Percentiles rank a stretch among this genome's conserved stretches.
phyloP scores from a whole-genome alignment of 2,888 invertebrate species.

The Chaitophorus viminalis region DNA sequence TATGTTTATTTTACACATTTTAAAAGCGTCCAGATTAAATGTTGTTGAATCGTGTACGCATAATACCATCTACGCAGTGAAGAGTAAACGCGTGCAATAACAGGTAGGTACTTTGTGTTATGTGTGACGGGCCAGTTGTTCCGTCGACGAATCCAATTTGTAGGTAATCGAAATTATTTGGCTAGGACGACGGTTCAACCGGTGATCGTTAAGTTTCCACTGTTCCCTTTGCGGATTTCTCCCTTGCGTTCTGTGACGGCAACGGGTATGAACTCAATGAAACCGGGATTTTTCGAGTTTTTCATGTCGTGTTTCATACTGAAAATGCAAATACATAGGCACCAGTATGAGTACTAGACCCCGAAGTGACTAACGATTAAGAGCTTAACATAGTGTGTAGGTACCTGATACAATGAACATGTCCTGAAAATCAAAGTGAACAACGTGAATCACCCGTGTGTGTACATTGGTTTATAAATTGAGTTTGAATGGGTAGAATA shows the following conservation, averaged over 20 bases:
- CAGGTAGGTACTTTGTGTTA: background rate
- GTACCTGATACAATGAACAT: no score
- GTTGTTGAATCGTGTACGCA: no score
- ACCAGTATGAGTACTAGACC: no score
- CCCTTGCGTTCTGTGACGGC: conserved; percentile 16
- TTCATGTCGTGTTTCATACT: conserved; percentile 49
- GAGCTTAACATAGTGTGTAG: no score
- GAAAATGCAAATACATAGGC: background rate
- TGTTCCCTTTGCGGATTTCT: conserved; percentile 44
- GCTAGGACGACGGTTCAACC: background rate
- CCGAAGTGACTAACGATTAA: no score
- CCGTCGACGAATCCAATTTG: conserved; percentile 13
- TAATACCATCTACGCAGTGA: background rate
- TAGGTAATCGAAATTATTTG: background rate
- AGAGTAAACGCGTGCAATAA: background rate
- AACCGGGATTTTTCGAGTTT: conserved; percentile 49
- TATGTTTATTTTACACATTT: no score
- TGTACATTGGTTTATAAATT: no score
- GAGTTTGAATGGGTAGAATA: no score
- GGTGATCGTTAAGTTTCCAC: conserved; percentile 46
- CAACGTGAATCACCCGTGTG: no score
- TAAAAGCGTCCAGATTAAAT: no score
- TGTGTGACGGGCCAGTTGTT: background rate
- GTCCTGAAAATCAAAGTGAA: no score
- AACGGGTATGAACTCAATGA: conserved; percentile 35